phyloP scores from a whole-genome alignment of 2,888 invertebrate species.

The Listrodromus nycthemerus region DNA sequence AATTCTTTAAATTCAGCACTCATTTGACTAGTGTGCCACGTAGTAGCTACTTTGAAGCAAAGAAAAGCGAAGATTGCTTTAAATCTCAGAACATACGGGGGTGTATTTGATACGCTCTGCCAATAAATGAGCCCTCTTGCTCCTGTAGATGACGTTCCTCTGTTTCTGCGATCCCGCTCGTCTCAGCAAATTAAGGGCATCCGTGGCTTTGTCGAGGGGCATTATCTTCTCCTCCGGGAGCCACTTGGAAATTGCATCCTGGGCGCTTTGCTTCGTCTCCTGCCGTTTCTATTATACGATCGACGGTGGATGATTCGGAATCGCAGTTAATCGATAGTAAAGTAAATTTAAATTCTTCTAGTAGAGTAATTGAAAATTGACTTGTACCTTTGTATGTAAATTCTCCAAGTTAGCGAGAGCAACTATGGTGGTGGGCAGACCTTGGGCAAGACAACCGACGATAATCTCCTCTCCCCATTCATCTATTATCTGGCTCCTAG shows the following conservation, averaged over 20 bases:
- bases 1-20: too few species aligned
- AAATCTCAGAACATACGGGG: constrained; percentile 78
- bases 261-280: constrained; percentile 89
- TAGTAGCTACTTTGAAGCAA: too few species aligned
- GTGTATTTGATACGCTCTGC: constrained; percentile 92
- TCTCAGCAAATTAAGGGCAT: constrained; percentile 91
- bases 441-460: constrained; percentile 92
- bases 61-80: too few species aligned
- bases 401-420: constrained; percentile 91
- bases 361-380: constrained; percentile 26
- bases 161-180: constrained; percentile 94
- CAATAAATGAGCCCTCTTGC: constrained; percentile 93
- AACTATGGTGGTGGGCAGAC: constrained; percentile 91
- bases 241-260: constrained; percentile 89
- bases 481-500: constrained; percentile 89
- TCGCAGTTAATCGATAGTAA: background rate
- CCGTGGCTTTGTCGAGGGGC: constrained; percentile 90
- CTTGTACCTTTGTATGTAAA: constrained; percentile 87
- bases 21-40: too few species aligned
- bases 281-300: constrained; percentile 86
- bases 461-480: constrained; percentile 92
- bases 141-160: constrained; percentile 90
- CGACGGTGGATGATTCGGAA: constrained; percentile 24
- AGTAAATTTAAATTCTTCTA: constrained; percentile 11
- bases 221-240: constrained; percentile 93